Conservation (phyloP, 2,113 vertebrate species). For the Grammomys dolichurus region DNA sequence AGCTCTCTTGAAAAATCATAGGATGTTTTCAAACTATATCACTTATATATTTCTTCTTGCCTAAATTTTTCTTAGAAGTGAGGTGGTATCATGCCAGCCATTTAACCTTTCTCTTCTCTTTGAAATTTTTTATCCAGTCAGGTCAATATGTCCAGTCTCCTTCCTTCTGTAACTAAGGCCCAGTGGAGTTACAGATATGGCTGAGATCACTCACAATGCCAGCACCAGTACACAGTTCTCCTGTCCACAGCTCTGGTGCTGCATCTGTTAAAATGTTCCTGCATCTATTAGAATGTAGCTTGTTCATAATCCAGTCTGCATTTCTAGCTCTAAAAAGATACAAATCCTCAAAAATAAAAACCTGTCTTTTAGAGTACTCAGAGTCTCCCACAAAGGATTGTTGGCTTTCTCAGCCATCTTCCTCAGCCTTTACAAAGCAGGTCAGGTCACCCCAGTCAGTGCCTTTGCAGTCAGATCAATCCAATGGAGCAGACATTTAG, state of each 20-base stretch:
- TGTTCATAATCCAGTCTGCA: not conserved
- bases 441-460: not conserved
- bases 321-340: constrained; percentile 16
- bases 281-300: not conserved
- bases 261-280: not conserved
- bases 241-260: not conserved
- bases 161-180: not conserved
- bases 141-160: not conserved
- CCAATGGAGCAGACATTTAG: not conserved
- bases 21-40: constrained; percentile 59
- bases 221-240: not conserved
- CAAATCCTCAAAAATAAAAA: constrained; percentile 45
- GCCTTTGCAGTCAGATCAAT: not conserved
- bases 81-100: constrained; percentile 19
- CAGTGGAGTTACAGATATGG: not conserved
- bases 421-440: not conserved
- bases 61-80: constrained; percentile 67
- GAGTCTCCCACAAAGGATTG: not conserved
- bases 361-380: not conserved
- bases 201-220: not conserved
- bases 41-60: constrained; percentile 57
- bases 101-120: constrained; percentile 62
- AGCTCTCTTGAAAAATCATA: constrained; percentile 36
- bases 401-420: constrained; percentile 26
- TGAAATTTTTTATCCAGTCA: constrained; percentile 38